Evolutionary conservation across 2,797 vertebrate genomes (phyloP).

Genomic region (Selene dorsalis): DNA sequence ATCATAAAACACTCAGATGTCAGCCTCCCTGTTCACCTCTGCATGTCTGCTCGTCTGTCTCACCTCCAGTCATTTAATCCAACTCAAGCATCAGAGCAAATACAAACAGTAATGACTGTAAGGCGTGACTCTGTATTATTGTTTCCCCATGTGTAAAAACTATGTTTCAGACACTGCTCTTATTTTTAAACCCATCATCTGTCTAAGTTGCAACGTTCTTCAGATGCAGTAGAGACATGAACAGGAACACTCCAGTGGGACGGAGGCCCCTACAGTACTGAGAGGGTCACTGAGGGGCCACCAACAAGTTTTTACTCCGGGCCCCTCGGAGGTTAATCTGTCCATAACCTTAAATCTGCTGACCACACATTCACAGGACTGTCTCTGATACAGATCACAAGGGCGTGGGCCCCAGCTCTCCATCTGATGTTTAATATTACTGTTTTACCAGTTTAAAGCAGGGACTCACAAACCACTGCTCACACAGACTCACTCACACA

Average conservation of each 20-base stretch:
- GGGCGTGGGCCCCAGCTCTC: background rate
- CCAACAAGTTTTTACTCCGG: background rate
- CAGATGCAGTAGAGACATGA: background rate
- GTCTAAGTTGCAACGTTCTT: background rate
- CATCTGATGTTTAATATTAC: background rate
- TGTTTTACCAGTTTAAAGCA: slow-evolving; percentile 14
- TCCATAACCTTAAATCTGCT: background rate
- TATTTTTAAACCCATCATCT: background rate
- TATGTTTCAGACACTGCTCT: background rate
- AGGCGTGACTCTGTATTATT: too few relatives aligned
- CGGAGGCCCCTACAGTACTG: too few relatives aligned
- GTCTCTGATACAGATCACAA: slow-evolving; percentile 4
- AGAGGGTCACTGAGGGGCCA: background rate
- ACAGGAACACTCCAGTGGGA: background rate
- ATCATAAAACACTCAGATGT: background rate
- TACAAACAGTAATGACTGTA: background rate
- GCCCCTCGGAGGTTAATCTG: background rate
- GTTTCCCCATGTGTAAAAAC: too few relatives aligned
- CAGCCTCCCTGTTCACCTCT: background rate
- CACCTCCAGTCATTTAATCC: background rate
- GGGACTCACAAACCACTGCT: background rate
- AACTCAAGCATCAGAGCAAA: background rate
- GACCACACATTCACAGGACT: background rate
- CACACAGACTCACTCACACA: slow-evolving; percentile 10
- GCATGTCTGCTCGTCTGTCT: background rate